A percentile compares a stretch with the other conserved stretches of the same genome.
These are phyloP conservation scores for Aphaenogaster rudis DNA, from an alignment of 1,140 invertebrate genomes.

Conservation along the genomic window DNA sequence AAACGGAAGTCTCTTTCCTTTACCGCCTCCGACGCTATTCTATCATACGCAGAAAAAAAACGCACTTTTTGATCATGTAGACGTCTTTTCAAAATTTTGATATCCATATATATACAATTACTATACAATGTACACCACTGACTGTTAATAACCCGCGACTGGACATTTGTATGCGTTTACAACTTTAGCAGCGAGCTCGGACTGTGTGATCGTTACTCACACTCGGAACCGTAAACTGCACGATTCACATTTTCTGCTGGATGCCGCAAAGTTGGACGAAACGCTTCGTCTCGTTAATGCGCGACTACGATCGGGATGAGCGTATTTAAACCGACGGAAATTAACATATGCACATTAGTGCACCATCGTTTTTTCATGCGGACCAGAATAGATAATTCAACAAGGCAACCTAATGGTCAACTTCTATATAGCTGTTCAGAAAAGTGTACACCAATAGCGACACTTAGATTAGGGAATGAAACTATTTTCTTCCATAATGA, in stretches of 20 bases:
- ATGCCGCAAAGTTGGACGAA: slow-evolving; percentile 2
- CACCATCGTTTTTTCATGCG: slow-evolving; percentile 52
- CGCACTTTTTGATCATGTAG: slow-evolving; percentile 57
- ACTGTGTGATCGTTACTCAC: slow-evolving; percentile 40
- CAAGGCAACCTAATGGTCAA: slow-evolving; percentile 24
- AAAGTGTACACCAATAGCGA: slow-evolving; percentile 45
- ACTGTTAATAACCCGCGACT: slow-evolving; percentile 48
- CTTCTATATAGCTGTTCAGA: slow-evolving; percentile 34
- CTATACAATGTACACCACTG: slow-evolving; percentile 70
- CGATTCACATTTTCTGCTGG: slow-evolving; percentile 26
- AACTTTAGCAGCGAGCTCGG: slow-evolving; percentile 55
- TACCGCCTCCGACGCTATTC: slow-evolving; percentile 29
- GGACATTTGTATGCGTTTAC: slow-evolving; percentile 75
- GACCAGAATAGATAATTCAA: slow-evolving; percentile 58
- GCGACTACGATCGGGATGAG: slow-evolving; percentile 1
- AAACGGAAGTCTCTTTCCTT: slow-evolving; percentile 25
- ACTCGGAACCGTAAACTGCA: slow-evolving; percentile 40
- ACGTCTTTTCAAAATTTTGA: slow-evolving; percentile 75
- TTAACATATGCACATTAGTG: slow-evolving; percentile 36
- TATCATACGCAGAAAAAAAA: slow-evolving; percentile 36
- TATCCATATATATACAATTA: slow-evolving; percentile 70
- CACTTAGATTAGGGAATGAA: slow-evolving; percentile 17
- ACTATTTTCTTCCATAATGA: neutral
- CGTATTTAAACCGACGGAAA: slow-evolving; percentile 8
- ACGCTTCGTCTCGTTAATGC: slow-evolving; percentile 22